Conservation (phyloP, 2,113 vertebrate genomes). For the Sciurus niger region DNA sequence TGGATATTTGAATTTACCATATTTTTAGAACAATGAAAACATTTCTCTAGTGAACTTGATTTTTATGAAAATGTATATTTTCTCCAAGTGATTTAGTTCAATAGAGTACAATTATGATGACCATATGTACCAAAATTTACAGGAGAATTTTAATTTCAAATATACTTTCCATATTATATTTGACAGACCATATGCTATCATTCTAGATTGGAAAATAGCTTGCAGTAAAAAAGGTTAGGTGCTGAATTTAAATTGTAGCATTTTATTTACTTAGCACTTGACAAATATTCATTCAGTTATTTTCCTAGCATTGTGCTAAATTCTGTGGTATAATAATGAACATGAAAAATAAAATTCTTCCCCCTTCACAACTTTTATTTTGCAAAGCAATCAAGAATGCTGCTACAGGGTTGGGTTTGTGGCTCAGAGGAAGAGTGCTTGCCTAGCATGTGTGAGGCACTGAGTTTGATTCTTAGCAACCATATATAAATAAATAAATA, state of each 20-base stretch:
- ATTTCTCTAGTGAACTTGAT: neutral
- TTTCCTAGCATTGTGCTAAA: neutral
- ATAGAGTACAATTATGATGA: neutral
- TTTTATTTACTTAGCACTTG: neutral
- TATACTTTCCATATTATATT: slow-evolving; percentile 1
- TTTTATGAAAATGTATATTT: slow-evolving; percentile 32
- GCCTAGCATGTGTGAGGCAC: no score
- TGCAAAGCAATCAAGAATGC: neutral
- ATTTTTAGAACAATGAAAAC: slow-evolving; percentile 43
- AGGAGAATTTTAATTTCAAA: slow-evolving; percentile 8
- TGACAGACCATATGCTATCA: neutral
- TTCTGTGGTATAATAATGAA: neutral
- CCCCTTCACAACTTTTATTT: neutral
- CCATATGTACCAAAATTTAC: neutral
- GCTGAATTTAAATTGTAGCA: neutral
- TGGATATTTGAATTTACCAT: slow-evolving; percentile 7
- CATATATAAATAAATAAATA: no score
- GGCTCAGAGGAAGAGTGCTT: no score
- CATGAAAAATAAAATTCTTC: neutral
- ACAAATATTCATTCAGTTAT: neutral
- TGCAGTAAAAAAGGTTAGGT: neutral
- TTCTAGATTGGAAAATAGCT: slow-evolving; percentile 30
- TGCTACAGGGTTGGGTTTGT: neutral
- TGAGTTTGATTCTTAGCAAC: no score
- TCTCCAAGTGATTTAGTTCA: slow-evolving; percentile 30